A percentile compares a stretch with the other conserved stretches of the same genome.
These are phyloP conservation scores for Ichneumoninae sp. DNA, from an alignment of 2,888 invertebrate species.

Conservation along the genomic window DNA sequence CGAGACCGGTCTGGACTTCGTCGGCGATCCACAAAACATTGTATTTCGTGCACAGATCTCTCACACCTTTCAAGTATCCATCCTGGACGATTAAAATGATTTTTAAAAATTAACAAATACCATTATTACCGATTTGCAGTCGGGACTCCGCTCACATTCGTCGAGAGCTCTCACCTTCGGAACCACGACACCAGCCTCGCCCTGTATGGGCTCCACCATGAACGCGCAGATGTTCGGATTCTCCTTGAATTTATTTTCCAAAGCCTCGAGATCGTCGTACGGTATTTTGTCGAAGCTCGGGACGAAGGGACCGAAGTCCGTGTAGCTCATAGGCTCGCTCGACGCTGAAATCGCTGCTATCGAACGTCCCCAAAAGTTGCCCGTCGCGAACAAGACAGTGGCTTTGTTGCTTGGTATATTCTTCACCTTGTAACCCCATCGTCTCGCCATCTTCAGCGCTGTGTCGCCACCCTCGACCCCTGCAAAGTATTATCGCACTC, in stretches of 20 bases:
- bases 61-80: slow-evolving; percentile 90
- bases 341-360: slow-evolving; percentile 92
- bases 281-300: slow-evolving; percentile 91
- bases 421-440: slow-evolving; percentile 93
- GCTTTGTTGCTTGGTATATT: slow-evolving; percentile 89
- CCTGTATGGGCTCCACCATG: slow-evolving; percentile 95
- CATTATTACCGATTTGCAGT: neutral
- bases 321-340: slow-evolving; percentile 90
- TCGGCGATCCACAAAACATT: slow-evolving; percentile 94
- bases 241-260: slow-evolving; percentile 86
- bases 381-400: slow-evolving; percentile 90
- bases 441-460: slow-evolving; percentile 91
- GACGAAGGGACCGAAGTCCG: slow-evolving; percentile 92
- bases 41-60: slow-evolving; percentile 90
- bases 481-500: slow-evolving; percentile 69
- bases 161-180: slow-evolving; percentile 84
- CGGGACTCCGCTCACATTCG: neutral
- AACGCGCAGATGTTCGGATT: slow-evolving; percentile 91
- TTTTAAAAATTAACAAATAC: neutral
- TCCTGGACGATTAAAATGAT: slow-evolving; percentile 77
- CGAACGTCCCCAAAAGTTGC: slow-evolving; percentile 94
- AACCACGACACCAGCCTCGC: slow-evolving; percentile 93
- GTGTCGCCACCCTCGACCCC: slow-evolving; percentile 94
- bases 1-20: slow-evolving; percentile 93
- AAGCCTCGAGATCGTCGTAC: slow-evolving; percentile 89